Conservation (phyloP, 2,113 vertebrate species). For the Cynopterus brachyotis region DNA sequence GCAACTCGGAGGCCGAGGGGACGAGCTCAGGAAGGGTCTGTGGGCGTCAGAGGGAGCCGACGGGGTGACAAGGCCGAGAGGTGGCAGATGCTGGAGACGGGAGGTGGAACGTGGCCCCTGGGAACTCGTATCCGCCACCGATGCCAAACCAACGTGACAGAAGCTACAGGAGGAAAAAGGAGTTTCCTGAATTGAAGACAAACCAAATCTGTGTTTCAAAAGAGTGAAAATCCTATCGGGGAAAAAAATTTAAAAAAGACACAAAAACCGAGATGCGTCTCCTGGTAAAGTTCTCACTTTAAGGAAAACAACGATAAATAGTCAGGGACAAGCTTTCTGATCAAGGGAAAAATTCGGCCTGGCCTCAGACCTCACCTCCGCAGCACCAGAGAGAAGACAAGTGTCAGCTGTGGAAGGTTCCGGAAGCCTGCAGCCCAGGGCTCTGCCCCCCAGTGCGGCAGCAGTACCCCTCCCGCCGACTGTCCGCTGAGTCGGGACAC, state of each 20-base stretch:
- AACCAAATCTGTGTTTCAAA: background rate
- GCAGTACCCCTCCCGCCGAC: background rate
- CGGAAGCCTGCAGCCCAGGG: background rate
- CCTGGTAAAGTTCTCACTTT: background rate
- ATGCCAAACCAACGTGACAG: background rate
- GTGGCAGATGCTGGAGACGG: rapidly evolving
- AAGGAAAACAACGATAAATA: background rate
- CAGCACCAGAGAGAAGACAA: background rate
- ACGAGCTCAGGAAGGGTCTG: background rate
- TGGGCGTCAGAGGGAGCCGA: background rate
- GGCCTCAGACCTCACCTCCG: background rate
- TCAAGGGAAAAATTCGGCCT: background rate
- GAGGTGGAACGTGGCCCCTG: rapidly evolving
- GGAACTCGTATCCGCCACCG: background rate
- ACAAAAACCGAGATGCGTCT: background rate
- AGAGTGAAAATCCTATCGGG: background rate
- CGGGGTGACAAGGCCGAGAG: background rate
- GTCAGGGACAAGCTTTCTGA: background rate
- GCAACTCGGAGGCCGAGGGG: no score
- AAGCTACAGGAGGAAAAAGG: background rate
- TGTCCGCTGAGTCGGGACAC: background rate
- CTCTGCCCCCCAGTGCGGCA: background rate
- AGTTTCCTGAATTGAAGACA: background rate
- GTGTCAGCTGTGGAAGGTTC: background rate
- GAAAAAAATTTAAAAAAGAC: background rate